Evolutionary conservation across 2,113 vertebrate genomes (phyloP), one percentile per base, ranked within the genome.

Genomic region (Dendropsophus ebraccatus): DNA sequence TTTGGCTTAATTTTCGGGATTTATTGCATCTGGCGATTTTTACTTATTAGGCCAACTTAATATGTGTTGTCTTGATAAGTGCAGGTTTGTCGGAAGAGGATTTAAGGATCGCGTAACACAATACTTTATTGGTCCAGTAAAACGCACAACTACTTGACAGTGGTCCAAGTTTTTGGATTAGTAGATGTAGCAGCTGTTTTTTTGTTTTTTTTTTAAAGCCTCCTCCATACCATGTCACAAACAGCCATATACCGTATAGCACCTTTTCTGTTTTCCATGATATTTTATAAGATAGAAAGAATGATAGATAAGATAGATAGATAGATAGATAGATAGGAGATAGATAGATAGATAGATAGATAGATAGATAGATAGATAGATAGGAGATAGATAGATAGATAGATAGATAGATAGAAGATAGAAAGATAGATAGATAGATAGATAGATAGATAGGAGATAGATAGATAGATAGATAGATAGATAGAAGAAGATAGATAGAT

Each of bases 141-240:
- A 78, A n/a, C 4, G 21, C 23, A 41, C 12, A 79, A 60, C 76
- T 60, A 30, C 19, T 79, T 60, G 77, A 41, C 32, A n/a, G 12
- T 41, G 76, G 54, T 79, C 52, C 54, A 41, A n/a, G 28, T 75
- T 74, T 75, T 56, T 79, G 30, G 54, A 79, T 60, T 41, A 60
- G 56, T 60, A 25, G 65, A 69, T 69, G 28, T n/a, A 60, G 52
- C 77, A 79, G 76, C 76, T 74, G 49, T 58, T 41, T 79, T 79
- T 79, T 60, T 16, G 41, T 41, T 41, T 79, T 79, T 32, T 78
- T 76, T 52, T 30, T 77, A 35, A 56, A 35, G 17, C 12, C 25
- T 60, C 0, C 1, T 75, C 13, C 13, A 28, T 50, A 17, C 16
- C 7, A 50, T 17, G n/a, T 17, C 32, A 30, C 28, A 1, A 17